Base-by-base conservation (phyloP, 2,797 vertebrate species). In the Diceros bicornis region DNA sequence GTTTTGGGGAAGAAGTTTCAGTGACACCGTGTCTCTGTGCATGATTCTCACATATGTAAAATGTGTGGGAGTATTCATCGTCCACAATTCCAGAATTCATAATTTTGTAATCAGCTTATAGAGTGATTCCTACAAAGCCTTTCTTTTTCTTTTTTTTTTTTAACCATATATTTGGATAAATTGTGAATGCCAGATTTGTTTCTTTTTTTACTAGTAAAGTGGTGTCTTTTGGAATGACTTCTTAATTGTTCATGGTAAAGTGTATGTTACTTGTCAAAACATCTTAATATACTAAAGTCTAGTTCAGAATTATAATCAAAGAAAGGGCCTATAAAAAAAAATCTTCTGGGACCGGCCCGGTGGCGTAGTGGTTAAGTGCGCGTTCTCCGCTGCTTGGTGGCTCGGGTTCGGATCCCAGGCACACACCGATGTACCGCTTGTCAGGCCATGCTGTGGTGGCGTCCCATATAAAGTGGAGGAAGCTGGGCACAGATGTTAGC, bases 231-330 rank as follows among this genome's bases (percentile, higher is more conserved):
- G 37, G 68, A 89, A 75, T 97, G 87, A 23, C 16, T 79, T 96
- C 68, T 78, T 94, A 57, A 92, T 9, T 96, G 55, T 62, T 55
- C 0, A 0, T n/a, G 23, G 16, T 87, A 41, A 68, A 10, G 4
- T 84, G 3, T 93, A 32, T 83, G 68, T 96, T 92, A 17, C 25
- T 94, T 92, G 32, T 87, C 94, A 97, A 93, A 95, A 88, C 96
- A 94, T 94, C 94, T 88, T 82, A 87, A 62, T 92, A 95, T 71
- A 50, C 50, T 64, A 52, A 77, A 64, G 25, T 94, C 79, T 3
- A n/a, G 79, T 97, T 97, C 87, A 91, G 57, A 93, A 96, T 97
- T 97, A 25, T 89, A 61, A 89, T 47, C 34, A 94, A 75, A 93
- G 88, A 96, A 97, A 96, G 62, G 6, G 1, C 9, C 29, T 68